A percentile compares a stretch with the other conserved stretches of the same genome.
Conservation (phyloP, 2,113 vertebrate genomes). For the Mastomys natalensis region DNA sequence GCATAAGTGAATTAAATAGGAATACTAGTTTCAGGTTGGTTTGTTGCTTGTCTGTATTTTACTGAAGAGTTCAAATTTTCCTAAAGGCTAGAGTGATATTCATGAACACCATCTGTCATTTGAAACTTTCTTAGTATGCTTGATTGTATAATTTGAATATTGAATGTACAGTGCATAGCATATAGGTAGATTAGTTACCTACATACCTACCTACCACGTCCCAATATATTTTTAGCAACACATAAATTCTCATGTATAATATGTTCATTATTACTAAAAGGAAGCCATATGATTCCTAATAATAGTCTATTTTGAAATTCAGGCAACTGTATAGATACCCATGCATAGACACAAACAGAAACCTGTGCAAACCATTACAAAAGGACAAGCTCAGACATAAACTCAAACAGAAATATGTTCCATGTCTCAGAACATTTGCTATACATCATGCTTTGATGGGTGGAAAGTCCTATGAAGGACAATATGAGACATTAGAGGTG, state of each 20-base stretch:
- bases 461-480: slow-evolving; percentile 18
- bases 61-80: neutral
- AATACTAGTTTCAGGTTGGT: neutral
- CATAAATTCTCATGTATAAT: slow-evolving; percentile 69
- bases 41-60: neutral
- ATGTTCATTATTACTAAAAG: slow-evolving; percentile 70
- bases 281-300: slow-evolving; percentile 59
- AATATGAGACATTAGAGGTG: neutral
- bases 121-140: slow-evolving; percentile 11
- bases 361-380: neutral
- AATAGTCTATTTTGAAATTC: slow-evolving; percentile 25
- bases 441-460: slow-evolving; percentile 11
- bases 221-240: slow-evolving; percentile 66
- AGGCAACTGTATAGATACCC: neutral
- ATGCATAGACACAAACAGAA: neutral
- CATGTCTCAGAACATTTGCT: neutral
- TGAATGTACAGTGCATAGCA: slow-evolving; percentile 70
- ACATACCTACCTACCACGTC: slow-evolving; percentile 51
- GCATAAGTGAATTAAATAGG: neutral
- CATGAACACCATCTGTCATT: neutral
- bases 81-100: neutral
- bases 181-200: slow-evolving; percentile 74
- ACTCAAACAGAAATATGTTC: neutral
- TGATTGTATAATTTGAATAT: slow-evolving; percentile 70
- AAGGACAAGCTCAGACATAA: neutral